These are phyloP conservation scores for Trissolcus brochymenae DNA, from an alignment of 2,888 invertebrate genomes.

Conservation along the genomic window DNA sequence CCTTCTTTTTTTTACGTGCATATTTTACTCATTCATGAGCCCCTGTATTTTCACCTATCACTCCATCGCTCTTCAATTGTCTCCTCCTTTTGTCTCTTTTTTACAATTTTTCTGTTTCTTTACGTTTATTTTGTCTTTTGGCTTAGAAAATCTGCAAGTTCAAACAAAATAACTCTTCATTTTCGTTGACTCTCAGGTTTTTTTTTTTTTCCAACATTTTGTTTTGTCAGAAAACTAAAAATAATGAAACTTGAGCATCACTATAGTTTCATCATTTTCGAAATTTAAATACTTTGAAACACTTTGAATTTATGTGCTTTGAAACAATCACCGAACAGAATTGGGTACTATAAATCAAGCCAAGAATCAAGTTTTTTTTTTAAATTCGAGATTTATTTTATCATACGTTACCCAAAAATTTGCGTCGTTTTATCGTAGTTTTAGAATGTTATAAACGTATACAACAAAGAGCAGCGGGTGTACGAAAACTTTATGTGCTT, in stretches of 20 bases:
- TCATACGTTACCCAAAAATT: conserved; percentile 37
- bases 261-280: too few species aligned
- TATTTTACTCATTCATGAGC: conserved; percentile 31
- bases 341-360: conserved; percentile 26
- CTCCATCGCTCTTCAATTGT: conserved; percentile 43
- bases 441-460: conserved; percentile 43
- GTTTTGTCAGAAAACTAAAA: too few species aligned
- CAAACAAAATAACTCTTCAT: too few species aligned
- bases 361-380: conserved; percentile 25
- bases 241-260: too few species aligned
- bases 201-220: too few species aligned
- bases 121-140: too few species aligned
- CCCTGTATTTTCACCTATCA: conserved; percentile 40
- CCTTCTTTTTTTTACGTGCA: conserved; percentile 12
- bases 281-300: conserved; percentile 12
- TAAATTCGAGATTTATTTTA: conserved; percentile 36
- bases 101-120: background rate
- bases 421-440: conserved; percentile 33
- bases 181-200: too few species aligned
- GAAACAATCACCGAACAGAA: conserved; percentile 29
- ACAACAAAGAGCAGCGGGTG: conserved; percentile 23
- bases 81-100: conserved; percentile 18
- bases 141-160: background rate
- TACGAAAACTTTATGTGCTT: conserved; percentile 36
- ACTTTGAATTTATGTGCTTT: conserved; percentile 6